These are phyloP conservation scores for Seriola quinqueradiata DNA, from an alignment of 2,113 vertebrate genomes.

Conservation along the genomic window DNA sequence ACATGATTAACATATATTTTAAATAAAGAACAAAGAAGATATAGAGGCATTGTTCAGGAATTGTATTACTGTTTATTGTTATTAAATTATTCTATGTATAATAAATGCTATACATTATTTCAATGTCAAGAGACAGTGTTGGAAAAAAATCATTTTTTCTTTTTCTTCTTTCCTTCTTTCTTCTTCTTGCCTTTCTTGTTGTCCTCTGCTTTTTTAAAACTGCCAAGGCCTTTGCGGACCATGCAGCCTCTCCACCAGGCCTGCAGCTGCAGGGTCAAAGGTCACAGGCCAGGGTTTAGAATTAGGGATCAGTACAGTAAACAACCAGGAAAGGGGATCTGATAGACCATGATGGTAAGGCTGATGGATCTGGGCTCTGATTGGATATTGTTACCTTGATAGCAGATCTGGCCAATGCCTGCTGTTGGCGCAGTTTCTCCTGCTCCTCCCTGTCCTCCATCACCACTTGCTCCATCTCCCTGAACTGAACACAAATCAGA, in stretches of 20 bases:
- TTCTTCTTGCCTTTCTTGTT: conserved; percentile 66
- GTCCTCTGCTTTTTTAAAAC: conserved; percentile 53
- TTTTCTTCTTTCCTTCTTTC: conserved; percentile 51
- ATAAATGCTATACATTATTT: not conserved
- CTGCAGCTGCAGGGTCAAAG: conserved; percentile 63
- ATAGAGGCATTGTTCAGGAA: not conserved
- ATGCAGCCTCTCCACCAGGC: conserved; percentile 76
- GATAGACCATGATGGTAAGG: not conserved
- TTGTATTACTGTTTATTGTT: conserved; percentile 62
- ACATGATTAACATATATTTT: not conserved
- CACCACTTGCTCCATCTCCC: conserved; percentile 67
- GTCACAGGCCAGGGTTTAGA: not conserved
- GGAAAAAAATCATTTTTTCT: conserved; percentile 59
- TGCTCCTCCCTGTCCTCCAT: conserved; percentile 67
- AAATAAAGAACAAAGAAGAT: not conserved
- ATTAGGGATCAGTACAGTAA: not conserved
- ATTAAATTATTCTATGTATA: not conserved
- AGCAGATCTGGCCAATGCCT: conserved; percentile 40
- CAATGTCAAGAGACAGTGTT: not conserved
- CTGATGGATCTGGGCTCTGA: not conserved
- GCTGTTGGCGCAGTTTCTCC: conserved; percentile 42
- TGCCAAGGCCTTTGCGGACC: conserved; percentile 59
- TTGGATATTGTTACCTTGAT: conserved; percentile 60
- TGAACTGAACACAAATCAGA: conserved; percentile 58
- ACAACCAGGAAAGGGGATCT: not conserved